Evolutionary conservation across 2,797 vertebrate species (phyloP), one percentile per base, ranked within the genome.

Genomic region (Lophius americanus): DNA sequence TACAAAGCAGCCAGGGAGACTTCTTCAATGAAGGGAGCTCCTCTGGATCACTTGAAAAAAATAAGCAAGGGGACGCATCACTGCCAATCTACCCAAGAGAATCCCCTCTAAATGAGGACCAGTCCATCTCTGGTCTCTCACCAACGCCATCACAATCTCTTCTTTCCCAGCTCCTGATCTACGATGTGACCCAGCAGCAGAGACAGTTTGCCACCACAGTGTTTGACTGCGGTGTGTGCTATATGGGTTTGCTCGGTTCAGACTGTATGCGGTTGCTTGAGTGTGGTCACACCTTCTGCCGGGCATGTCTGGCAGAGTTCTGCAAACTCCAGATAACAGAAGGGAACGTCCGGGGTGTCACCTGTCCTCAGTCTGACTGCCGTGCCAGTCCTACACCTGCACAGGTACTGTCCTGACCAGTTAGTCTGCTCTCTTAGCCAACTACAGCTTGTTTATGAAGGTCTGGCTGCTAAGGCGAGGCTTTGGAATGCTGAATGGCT

Each of bases 251-350:
- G 72, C 87, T 94, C 44, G 96, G 96, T 14, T 94, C 90, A 0
- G 94, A 95, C 5, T 95, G 95, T 51, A 88, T 94, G 75, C 78
- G 92, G 84, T 89, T 97, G 79, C 47, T 66, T 0, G 92, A 92
- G 11, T 98, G 96, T 51, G 89, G 88, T 35, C 96, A 98, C 7
- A 87, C 96, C 33, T 96, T 95, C 91, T 98, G 96, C 84, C 91
- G 73, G 68, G 75, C 84, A 4, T 97, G 96, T 89, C 88, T 96
- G 35, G 86, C 91, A 23, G 89, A 94, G 85, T 94, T 95, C 90
- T 97, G 95, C 76, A 93, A 91, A 78, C 89, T 95, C 60, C 94
- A 93, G 83, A 97, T 98, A 83, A 91, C 79, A 70, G 95, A 96
- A 0, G 96, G 96, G 0, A 94, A 95, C 55, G 92, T 96, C 48